Conservation (phyloP, 2,888 invertebrate genomes). For the Drosophila kanekoi region DNA sequence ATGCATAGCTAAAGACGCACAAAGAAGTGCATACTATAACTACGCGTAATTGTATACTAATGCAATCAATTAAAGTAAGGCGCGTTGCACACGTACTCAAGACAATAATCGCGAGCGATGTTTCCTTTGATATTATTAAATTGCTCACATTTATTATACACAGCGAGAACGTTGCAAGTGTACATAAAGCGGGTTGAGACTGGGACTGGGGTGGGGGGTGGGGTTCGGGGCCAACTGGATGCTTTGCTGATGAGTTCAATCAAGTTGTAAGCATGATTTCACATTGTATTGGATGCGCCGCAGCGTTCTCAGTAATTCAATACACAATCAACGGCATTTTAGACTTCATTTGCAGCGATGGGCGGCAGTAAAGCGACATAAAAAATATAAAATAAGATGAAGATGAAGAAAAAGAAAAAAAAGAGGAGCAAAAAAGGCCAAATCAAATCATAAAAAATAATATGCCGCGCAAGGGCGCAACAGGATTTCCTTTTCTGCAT, state of each 20-base stretch:
- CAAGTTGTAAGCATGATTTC: constrained; percentile 78
- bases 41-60: constrained; percentile 59
- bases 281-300: constrained; percentile 67
- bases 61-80: constrained; percentile 69
- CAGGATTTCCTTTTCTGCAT: constrained; percentile 66
- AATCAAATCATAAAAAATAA: constrained; percentile 77
- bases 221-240: neutral
- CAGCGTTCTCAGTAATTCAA: constrained; percentile 66
- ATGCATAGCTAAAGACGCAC: constrained; percentile 33
- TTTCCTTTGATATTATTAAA: constrained; percentile 41
- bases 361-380: constrained; percentile 27
- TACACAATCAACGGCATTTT: constrained; percentile 77
- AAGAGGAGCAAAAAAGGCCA: constrained; percentile 37
- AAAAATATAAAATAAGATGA: constrained; percentile 7
- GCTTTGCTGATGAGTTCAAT: constrained; percentile 72
- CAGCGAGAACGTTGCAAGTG: constrained; percentile 18
- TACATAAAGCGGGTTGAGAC: constrained; percentile 34
- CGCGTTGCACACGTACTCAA: constrained; percentile 48
- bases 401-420: neutral
- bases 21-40: neutral
- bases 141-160: constrained; percentile 12
- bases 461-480: constrained; percentile 69
- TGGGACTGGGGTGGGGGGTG: neutral
- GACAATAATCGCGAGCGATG: neutral
- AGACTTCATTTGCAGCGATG: constrained; percentile 67